phyloP scores from a whole-genome alignment of 2,113 vertebrate species.

The Pelusios castaneus region DNA sequence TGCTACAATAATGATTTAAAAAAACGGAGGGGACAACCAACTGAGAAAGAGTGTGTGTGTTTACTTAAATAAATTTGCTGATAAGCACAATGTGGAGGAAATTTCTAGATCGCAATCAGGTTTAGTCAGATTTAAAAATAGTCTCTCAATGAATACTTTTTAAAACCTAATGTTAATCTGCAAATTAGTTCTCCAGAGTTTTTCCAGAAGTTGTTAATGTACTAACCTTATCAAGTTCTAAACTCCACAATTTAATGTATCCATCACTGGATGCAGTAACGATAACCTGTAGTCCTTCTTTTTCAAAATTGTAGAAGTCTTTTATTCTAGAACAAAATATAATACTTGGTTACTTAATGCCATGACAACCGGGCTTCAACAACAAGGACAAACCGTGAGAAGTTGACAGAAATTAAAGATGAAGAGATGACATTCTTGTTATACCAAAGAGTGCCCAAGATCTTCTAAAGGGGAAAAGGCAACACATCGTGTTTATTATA shows the following conservation, averaged over 20 bases:
- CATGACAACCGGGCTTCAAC: background rate
- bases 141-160: background rate
- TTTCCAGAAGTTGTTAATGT: background rate
- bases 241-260: slow-evolving; percentile 94
- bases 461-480: too few relatives aligned
- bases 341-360: background rate
- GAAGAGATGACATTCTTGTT: too few relatives aligned
- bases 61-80: background rate
- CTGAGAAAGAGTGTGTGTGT: too few relatives aligned
- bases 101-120: background rate
- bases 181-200: background rate
- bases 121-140: background rate
- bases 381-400: background rate
- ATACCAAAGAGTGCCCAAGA: too few relatives aligned
- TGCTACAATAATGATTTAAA: background rate
- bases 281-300: slow-evolving; percentile 82
- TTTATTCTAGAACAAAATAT: slow-evolving; percentile 84
- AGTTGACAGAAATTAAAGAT: background rate
- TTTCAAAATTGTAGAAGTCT: slow-evolving; percentile 84
- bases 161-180: background rate
- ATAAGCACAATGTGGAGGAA: background rate
- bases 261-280: slow-evolving; percentile 96
- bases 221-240: slow-evolving; percentile 84
- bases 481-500: too few relatives aligned
- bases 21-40: background rate